Percentiles rank a stretch among this genome's conserved stretches.
Conservation (phyloP, 2,113 vertebrate species). For the Muscicapa adusta region DNA sequence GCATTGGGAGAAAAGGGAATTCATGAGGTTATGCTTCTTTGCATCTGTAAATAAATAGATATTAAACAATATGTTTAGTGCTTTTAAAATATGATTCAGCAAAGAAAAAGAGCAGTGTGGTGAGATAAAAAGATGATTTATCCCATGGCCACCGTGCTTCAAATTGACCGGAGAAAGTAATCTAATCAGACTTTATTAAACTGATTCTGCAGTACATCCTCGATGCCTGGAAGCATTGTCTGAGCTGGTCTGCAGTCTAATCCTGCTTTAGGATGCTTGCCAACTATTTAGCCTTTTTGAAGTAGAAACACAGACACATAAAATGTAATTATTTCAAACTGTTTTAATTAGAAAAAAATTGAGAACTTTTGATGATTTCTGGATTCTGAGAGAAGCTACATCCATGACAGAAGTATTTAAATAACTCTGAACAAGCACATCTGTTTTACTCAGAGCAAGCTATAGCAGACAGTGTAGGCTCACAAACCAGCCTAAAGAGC, state of each 20-base stretch:
- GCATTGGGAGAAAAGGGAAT: not conserved
- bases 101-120: constrained; percentile 59
- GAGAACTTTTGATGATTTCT: not conserved
- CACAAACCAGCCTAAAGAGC: constrained; percentile 6
- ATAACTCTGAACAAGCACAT: not conserved
- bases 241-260: constrained; percentile 59
- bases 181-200: constrained; percentile 74
- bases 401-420: not conserved
- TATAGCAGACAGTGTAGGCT: not conserved
- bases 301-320: not conserved
- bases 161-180: constrained; percentile 70
- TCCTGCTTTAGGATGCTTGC: constrained; percentile 55
- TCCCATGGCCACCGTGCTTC: constrained; percentile 55
- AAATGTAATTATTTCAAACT: not conserved
- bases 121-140: constrained; percentile 62
- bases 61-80: constrained; percentile 47
- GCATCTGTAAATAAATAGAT: constrained; percentile 21
- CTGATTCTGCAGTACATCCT: constrained; percentile 54
- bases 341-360: constrained; percentile 13
- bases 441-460: not conserved
- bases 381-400: not conserved
- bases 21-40: not conserved
- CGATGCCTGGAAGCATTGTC: constrained; percentile 67
- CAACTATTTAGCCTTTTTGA: constrained; percentile 30
- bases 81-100: constrained; percentile 53